Percentiles rank a stretch among this genome's conserved stretches.
These are phyloP conservation scores for Teleogryllus occipitalis DNA, from an alignment of 1,140 invertebrate genomes.

Conservation along the genomic window DNA sequence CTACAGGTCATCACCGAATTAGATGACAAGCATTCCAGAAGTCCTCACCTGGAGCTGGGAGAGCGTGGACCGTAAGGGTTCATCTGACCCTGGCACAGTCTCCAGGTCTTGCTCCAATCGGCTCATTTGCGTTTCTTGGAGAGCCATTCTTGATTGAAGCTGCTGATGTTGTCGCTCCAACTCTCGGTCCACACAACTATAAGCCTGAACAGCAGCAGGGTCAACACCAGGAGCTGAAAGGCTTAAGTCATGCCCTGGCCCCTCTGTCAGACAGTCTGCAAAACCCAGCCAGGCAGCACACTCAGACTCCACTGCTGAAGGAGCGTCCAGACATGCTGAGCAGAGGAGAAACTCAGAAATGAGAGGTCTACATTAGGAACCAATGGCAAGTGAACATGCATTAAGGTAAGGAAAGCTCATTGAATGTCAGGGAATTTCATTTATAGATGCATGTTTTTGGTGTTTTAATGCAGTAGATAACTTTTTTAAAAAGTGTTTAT, in stretches of 20 bases:
- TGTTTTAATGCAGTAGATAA: no score
- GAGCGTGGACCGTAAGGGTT: neutral
- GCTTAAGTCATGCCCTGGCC: neutral
- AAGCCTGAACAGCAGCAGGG: neutral
- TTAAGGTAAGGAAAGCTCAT: no score
- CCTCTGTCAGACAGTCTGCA: neutral
- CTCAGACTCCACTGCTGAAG: no score
- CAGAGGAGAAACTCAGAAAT: no score
- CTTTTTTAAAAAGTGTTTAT: no score
- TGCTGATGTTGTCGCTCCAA: neutral
- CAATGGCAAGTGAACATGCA: no score
- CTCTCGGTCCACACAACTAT: neutral
- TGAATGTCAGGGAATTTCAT: no score
- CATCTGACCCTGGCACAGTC: neutral
- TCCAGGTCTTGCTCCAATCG: neutral
- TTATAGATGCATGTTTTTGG: no score
- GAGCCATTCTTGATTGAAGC: neutral
- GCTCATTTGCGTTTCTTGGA: neutral
- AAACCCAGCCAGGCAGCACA: neutral
- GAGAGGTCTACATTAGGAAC: no score
- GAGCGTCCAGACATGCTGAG: no score
- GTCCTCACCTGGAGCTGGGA: neutral
- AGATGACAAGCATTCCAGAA: neutral
- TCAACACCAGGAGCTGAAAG: neutral
- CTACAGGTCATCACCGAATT: neutral